Conservation (phyloP, 2,888 invertebrate genomes). For the Pinctada fucata region DNA sequence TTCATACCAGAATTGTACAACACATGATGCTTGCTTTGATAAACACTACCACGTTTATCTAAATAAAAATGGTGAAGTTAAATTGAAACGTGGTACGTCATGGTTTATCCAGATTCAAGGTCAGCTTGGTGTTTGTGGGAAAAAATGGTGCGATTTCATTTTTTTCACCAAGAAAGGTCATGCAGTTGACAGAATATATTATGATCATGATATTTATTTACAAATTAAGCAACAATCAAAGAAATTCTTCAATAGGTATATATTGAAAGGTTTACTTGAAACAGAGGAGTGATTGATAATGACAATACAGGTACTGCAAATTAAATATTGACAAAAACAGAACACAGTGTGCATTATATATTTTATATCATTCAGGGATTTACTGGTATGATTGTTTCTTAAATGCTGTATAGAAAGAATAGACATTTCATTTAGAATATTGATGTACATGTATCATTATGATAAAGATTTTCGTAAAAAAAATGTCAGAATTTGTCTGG, state of each 20-base stretch:
- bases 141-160: slow-evolving; percentile 26
- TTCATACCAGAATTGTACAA: slow-evolving; percentile 14
- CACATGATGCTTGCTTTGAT: slow-evolving; percentile 16
- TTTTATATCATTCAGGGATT: too few relatives aligned
- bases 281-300: too few relatives aligned
- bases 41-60: slow-evolving; percentile 18
- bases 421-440: too few relatives aligned
- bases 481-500: too few relatives aligned
- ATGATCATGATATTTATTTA: slow-evolving; percentile 8
- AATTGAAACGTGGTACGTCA: slow-evolving; percentile 8
- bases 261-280: too few relatives aligned
- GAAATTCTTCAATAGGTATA: slow-evolving; percentile 16
- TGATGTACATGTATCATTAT: too few relatives aligned
- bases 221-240: slow-evolving; percentile 5
- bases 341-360: too few relatives aligned
- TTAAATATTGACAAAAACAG: too few relatives aligned
- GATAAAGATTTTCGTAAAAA: too few relatives aligned
- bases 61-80: slow-evolving; percentile 20
- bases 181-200: slow-evolving; percentile 20
- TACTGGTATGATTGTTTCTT: too few relatives aligned
- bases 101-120: slow-evolving; percentile 33
- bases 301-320: too few relatives aligned
- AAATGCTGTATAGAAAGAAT: too few relatives aligned
- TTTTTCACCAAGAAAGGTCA: slow-evolving; percentile 23
- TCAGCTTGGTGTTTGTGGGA: slow-evolving; percentile 25